A percentile compares a stretch with the other conserved stretches of the same genome.
Conservation (phyloP, 2,797 vertebrate species). For the Muscicapa striata region DNA sequence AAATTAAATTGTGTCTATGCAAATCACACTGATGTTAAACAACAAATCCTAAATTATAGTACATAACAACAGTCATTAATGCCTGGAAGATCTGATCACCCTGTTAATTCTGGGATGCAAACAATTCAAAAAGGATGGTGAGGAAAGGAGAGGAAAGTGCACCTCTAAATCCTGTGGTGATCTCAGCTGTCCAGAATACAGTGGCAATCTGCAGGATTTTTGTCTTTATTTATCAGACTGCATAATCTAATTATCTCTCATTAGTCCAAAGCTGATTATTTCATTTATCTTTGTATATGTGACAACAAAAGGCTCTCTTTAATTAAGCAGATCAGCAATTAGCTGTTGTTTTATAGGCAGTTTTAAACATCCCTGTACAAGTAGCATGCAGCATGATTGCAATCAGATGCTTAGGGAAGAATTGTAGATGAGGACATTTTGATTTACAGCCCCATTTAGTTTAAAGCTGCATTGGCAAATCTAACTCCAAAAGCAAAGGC, state of each 20-base stretch:
- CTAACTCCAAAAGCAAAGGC: constrained; percentile 43
- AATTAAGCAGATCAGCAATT: constrained; percentile 89
- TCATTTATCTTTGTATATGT: constrained; percentile 89
- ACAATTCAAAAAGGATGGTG: background rate
- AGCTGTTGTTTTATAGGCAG: constrained; percentile 84
- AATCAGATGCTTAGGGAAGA: constrained; percentile 77
- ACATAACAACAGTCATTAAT: background rate
- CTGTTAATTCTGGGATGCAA: background rate
- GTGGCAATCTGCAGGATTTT: constrained; percentile 70
- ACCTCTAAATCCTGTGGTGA: constrained; percentile 10
- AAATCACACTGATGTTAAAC: background rate
- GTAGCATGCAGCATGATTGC: constrained; percentile 78
- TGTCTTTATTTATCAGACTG: constrained; percentile 82
- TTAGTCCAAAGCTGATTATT: constrained; percentile 89
- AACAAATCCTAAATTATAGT: background rate
- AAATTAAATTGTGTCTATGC: background rate
- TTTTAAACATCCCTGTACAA: constrained; percentile 82
- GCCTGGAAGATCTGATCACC: background rate
- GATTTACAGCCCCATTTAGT: constrained; percentile 78
- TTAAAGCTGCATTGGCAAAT: constrained; percentile 64
- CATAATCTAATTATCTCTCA: constrained; percentile 89
- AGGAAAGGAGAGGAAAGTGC: background rate
- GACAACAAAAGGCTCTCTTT: constrained; percentile 86
- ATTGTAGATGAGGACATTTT: constrained; percentile 72
- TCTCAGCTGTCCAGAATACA: constrained; percentile 53